Base-by-base conservation (phyloP, 1,140 invertebrate species). In the Mactra quadrangularis region DNA sequence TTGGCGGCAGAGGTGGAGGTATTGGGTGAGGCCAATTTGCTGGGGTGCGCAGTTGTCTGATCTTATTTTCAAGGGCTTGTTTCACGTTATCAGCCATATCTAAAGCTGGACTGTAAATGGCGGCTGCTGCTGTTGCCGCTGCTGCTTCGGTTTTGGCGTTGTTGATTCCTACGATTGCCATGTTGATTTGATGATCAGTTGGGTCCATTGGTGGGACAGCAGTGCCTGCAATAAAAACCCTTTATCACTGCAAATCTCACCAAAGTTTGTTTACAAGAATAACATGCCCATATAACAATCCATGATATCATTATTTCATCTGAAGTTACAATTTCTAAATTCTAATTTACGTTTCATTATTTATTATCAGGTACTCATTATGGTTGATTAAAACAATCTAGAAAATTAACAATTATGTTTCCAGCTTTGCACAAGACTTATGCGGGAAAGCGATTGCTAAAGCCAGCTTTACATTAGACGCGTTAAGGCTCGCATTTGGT, bases 161-260 rank as follows among this genome's bases (percentile, higher is more conserved):
- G 50, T 79, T 79, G 31, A 79, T 79, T 38, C 59, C 33, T 15
- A 79, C 52, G 22, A 79, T 68, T 22, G 76, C 76, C 45, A 79
- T 68, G 33, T 79, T 68, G 29, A 55, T 55, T 66, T 79, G 76
- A 45, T 79, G 64, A 19, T 79, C 76, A 19, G 45, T 68, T 11
- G 50, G 50, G 45, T 79, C 76, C 9, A 45, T 41, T 31, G 76
- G 62, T n/a, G 70, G 50, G 1, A 33, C 47, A 15, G 52, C 41
- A 22, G 74, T 52, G 1, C 71, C 55, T 60, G 53, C 29, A 72
- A 57, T 31, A 57, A 55, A 55, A 55, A 41, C n/a, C 25, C 50
- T 70, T 70, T 45, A 70, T 33, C 66, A 45, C 41, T 70, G 66
- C 66, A 70, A 25, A 52, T 70, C 4, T 47, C 4, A 13, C 31